Percentiles rank a stretch among this genome's conserved stretches.
Evolutionary conservation across 2,797 vertebrate species (phyloP).

Genomic region (Pangasius mekongensis): DNA sequence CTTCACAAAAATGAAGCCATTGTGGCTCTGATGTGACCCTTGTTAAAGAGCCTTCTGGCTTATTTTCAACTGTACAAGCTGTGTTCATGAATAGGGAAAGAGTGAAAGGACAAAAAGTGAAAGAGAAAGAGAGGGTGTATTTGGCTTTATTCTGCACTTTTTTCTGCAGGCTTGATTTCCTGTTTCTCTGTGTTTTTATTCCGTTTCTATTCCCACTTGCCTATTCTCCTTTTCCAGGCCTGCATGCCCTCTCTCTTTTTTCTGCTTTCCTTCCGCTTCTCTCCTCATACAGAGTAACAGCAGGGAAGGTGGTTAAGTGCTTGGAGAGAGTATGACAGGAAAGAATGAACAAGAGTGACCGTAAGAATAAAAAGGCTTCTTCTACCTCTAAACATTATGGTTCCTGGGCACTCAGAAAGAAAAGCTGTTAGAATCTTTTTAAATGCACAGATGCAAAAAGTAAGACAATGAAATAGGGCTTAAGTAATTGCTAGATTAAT

Average conservation of each 20-base stretch:
- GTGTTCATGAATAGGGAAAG: background rate
- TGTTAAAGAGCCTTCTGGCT: constrained; percentile 42
- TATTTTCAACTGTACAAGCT: constrained; percentile 38
- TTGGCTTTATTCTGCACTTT: constrained; percentile 23
- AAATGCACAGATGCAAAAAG: background rate
- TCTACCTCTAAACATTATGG: background rate
- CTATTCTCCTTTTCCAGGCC: constrained; percentile 14
- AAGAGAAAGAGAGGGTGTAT: constrained; percentile 2
- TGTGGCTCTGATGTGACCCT: constrained; percentile 25
- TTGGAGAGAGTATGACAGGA: constrained; percentile 27
- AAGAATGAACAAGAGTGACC: constrained; percentile 27
- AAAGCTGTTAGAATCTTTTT: background rate
- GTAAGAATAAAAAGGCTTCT: constrained; percentile 21
- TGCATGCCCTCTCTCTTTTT: background rate
- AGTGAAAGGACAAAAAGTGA: background rate
- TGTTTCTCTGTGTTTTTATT: constrained; percentile 32
- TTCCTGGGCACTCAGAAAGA: background rate
- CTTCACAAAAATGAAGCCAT: background rate
- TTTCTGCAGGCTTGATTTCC: constrained; percentile 23
- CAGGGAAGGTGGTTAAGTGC: constrained; percentile 39
- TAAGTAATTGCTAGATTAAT: background rate
- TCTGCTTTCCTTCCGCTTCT: constrained; percentile 5
- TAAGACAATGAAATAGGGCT: background rate
- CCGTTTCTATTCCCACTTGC: constrained; percentile 15
- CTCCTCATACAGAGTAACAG: constrained; percentile 10